Evolutionary conservation across 2,113 vertebrate genomes (phyloP).

Genomic region (Poicephalus gulielmi): DNA sequence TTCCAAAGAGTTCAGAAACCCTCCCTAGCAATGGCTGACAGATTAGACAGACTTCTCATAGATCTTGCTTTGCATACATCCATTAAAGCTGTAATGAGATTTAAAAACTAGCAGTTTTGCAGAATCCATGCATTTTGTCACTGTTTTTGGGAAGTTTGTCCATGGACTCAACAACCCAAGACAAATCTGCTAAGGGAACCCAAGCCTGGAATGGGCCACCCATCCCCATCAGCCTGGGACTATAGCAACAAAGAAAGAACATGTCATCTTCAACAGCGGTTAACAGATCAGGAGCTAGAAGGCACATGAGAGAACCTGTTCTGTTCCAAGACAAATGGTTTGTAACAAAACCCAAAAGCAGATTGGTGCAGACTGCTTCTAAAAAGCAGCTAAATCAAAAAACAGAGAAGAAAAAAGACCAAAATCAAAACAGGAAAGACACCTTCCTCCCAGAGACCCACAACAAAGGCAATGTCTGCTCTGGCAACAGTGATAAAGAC

Average conservation of each 20-base stretch:
- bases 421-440: background rate
- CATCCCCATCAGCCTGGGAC: background rate
- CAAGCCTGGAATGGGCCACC: background rate
- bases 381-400: background rate
- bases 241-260: background rate
- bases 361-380: background rate
- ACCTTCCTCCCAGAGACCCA: background rate
- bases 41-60: background rate
- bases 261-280: fast-evolving
- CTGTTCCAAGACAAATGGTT: background rate
- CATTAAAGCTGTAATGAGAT: background rate
- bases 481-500: background rate
- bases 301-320: background rate
- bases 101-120: background rate
- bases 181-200: background rate
- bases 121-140: background rate
- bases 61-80: background rate
- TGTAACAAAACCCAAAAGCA: background rate
- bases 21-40: background rate
- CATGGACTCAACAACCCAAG: background rate
- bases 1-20: background rate
- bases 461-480: background rate
- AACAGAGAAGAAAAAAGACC: background rate
- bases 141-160: background rate
- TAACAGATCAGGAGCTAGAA: background rate